These are phyloP conservation scores for Tor tambroides DNA, from an alignment of 2,113 vertebrate species.

Conservation along the genomic window DNA sequence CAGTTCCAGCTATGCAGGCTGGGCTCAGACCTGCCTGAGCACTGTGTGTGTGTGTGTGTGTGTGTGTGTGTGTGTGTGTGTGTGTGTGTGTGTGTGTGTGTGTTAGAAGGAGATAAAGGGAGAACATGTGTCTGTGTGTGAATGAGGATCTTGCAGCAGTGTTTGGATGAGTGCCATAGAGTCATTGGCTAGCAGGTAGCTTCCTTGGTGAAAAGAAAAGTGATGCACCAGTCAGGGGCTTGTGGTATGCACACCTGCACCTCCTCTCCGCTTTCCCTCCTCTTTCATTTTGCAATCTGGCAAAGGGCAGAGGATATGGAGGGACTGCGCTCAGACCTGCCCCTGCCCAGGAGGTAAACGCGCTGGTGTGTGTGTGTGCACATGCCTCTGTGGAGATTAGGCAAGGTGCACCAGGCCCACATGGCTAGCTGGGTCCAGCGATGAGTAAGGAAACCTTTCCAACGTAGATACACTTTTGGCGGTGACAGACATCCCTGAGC, in stretches of 20 bases:
- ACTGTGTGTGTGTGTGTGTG: slow-evolving; percentile 34
- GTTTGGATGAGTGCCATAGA: slow-evolving; percentile 58
- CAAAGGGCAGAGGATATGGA: slow-evolving; percentile 52
- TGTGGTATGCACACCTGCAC: slow-evolving; percentile 81
- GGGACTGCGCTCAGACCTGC: slow-evolving; percentile 72
- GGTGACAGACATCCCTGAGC: background rate
- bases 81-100: slow-evolving; percentile 1
- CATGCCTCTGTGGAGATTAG: slow-evolving; percentile 17
- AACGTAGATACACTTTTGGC: slow-evolving; percentile 29
- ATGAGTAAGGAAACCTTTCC: slow-evolving; percentile 20
- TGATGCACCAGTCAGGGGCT: slow-evolving; percentile 55
- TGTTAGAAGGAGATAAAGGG: slow-evolving; percentile 1
- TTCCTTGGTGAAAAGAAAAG: slow-evolving; percentile 56
- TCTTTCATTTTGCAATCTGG: slow-evolving; percentile 52
- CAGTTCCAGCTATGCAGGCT: slow-evolving; percentile 42
- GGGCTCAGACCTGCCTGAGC: slow-evolving; percentile 57
- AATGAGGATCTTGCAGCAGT: slow-evolving; percentile 36
- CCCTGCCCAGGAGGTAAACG: slow-evolving; percentile 64
- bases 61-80: slow-evolving; percentile 42
- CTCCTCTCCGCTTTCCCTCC: slow-evolving; percentile 52
- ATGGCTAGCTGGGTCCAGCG: slow-evolving; percentile 40
- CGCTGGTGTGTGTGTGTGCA: background rate
- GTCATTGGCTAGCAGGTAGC: slow-evolving; percentile 59
- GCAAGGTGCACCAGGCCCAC: slow-evolving; percentile 41
- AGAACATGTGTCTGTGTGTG: slow-evolving; percentile 4